Base-by-base conservation (phyloP, 1,140 invertebrate genomes). In the Papilio polytes region DNA sequence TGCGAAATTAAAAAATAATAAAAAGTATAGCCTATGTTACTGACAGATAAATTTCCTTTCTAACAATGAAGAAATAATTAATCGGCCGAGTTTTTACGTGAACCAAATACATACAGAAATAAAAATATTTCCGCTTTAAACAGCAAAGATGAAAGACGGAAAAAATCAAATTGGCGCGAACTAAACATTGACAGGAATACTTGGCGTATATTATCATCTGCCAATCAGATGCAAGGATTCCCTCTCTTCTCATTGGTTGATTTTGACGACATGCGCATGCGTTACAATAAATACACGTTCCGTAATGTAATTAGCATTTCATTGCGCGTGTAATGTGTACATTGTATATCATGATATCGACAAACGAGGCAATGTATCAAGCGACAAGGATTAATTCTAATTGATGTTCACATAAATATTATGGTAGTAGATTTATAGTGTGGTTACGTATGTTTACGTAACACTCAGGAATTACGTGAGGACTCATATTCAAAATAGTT, bases 291-390 rank as follows among this genome's bases (percentile, higher is more conserved):
- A n/a, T 13, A n/a, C 3, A 59, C 53, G 20, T 63, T 63, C 12
- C n/a, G 12, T 12, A 63, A 63, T 63, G 22, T 26, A 63, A 63
- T 26, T 63, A 63, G 20, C 59, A 63, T 56, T 56, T 56, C 53
- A 63, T 63, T 63, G 12, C 59, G 59, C 59, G 20, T 63, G 59
- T 26, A 63, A 20, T 63, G 26, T 13, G 9, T 1, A 63, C 10
- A 26, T 63, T 63, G 22, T 63, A 26, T 4, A 20, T 63, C 59
- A 63, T 56, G 18, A n/a, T 56, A 56, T 56, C 18, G 53, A 56
- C 53, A 56, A 56, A n/a, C 53, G 53, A 56, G 53, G 59, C 59
- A 63, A 63, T 63, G 22, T 63, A 63, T 63, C n/a, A 63, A 63
- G 22, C 59, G 26, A 63, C 59, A 63, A 3, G 59, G 20, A 63